Base-by-base conservation (phyloP, 2,888 invertebrate genomes). In the Athalia rosae region DNA sequence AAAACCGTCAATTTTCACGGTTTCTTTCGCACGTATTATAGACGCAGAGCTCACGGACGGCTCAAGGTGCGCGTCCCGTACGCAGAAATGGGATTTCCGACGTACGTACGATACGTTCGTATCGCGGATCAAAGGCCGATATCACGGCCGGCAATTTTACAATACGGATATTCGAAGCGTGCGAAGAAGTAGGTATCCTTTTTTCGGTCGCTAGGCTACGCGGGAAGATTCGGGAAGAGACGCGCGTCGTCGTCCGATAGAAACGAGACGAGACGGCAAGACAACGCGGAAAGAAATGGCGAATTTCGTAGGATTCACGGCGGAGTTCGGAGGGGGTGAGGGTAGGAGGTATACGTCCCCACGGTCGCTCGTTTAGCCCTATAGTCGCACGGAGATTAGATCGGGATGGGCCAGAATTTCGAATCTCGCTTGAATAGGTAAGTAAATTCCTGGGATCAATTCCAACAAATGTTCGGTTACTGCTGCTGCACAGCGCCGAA, bases 371-470 rank as follows among this genome's bases (percentile, higher is more conserved):
- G 61, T 62, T 74, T 58, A 62, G 74, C 50, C 28, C 28, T n/a
- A 74, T 74, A 13, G 74, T 74, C 74, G 48, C 61, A 74, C 74
- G 74, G 41, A 74, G 74, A 74, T 74, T 62, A 74, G 74, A 74
- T 74, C 74, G 45, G 74, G 59, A 74, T 48, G 43, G 74, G 61
- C 74, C n/a, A 48, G 74, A 62, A 15, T 62, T 74, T 48, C 74
- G 48, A 74, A 74, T 74, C 48, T 61, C 61, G 41, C 48, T 9
- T 28, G 41, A 48, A 61, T 74, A 62, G 61, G 47, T 61, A 48
- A 47, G 74, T 71, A 71, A 71, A 71, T 71, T 58, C 71, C 56
- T n/a, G 48, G 48, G 61, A 62, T 74, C 61, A 74, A 48, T 74
- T 74, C 50, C 47, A 48, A 61, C 59, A 48, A 61, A 61, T 61